Evolutionary conservation across 2,113 vertebrate species (phyloP), one percentile per base, ranked within the genome.

Genomic region (Bolborhynchus lineola): DNA sequence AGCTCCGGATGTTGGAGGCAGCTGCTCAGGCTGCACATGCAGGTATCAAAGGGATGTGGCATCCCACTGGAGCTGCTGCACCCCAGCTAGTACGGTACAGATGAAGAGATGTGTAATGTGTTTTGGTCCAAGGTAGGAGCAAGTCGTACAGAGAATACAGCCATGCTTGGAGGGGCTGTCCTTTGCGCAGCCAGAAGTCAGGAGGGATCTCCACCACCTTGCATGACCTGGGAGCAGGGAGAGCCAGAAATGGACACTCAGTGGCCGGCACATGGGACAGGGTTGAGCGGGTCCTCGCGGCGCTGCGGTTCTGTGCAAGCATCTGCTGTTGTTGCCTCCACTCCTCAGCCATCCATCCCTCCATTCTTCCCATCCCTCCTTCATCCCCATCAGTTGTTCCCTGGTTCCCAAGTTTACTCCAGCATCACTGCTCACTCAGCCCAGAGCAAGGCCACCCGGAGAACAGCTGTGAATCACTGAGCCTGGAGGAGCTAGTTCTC

Each of bases 381-480:
- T 4, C 0, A 11, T 41, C 31, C 63, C 33, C 50, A 65, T 68
- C 76, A 55, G 59, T 2, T 17, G 16, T 6, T 39, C 60, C 46
- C n/a, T 76, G 42, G 37, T 71, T 71, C 83, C 90, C 7, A 8
- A 44, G 49, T 52, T 63, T 12, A 13, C 71, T 44, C 23, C 53
- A 28, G 71, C 21, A 0, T 88, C 94, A 71, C 84, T 86, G 81
- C 31, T 70, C 72, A 10, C 94, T 29, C 80, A 57, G 76, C 82
- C 80, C 90, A 19, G 92, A 95, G 88, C 94, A 62, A 71, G 88
- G 68, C 83, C 71, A 25, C 12, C 75, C 0, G 62, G 95, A 96
- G 96, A 96, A 96, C 88, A 62, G 95, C 95, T 96, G 76, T 97
- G 97, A 97, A 97, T 97, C 95, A 49, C 94, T 31, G 42, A 71